phyloP scores from a whole-genome alignment of 2,797 vertebrate genomes.

The Channa striata region DNA sequence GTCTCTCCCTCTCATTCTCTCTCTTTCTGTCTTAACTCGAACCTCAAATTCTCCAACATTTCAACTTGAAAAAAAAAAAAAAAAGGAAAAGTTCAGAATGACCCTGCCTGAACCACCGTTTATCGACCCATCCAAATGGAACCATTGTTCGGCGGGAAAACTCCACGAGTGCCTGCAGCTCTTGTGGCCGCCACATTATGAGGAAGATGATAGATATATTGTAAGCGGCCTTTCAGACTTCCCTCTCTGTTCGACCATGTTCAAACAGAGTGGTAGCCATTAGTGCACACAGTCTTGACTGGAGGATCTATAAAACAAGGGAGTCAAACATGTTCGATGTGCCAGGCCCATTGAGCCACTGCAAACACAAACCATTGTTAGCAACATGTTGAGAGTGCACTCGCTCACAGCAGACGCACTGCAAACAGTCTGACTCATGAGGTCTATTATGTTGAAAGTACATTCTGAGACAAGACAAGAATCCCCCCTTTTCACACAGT shows the following conservation, averaged over 20 bases:
- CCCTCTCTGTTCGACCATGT: conserved; percentile 39
- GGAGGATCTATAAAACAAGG: conserved; percentile 61
- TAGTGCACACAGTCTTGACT: conserved; percentile 46
- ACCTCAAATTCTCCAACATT: conserved; percentile 29
- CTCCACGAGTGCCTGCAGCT: conserved; percentile 31
- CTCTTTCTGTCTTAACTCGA: conserved; percentile 8
- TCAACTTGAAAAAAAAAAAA: background rate
- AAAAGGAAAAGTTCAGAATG: conserved; percentile 22
- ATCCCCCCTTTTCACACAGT: background rate
- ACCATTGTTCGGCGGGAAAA: conserved; percentile 46
- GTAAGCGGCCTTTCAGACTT: conserved; percentile 43
- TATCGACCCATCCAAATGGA: conserved; percentile 65
- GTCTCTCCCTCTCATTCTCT: background rate
- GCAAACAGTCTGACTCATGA: conserved; percentile 33
- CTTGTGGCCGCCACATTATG: conserved; percentile 38
- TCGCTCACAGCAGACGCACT: conserved; percentile 1
- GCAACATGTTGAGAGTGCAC: conserved; percentile 22
- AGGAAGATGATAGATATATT: conserved; percentile 52
- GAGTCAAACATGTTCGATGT: conserved; percentile 32
- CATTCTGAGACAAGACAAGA: background rate
- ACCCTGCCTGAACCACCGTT: conserved; percentile 20
- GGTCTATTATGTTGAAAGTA: background rate
- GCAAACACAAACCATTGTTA: conserved; percentile 21
- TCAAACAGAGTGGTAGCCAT: conserved; percentile 45
- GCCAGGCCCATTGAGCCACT: conserved; percentile 15